These are phyloP conservation scores for Nymphalis polychloros DNA, from an alignment of 2,888 invertebrate species.

Conservation along the genomic window DNA sequence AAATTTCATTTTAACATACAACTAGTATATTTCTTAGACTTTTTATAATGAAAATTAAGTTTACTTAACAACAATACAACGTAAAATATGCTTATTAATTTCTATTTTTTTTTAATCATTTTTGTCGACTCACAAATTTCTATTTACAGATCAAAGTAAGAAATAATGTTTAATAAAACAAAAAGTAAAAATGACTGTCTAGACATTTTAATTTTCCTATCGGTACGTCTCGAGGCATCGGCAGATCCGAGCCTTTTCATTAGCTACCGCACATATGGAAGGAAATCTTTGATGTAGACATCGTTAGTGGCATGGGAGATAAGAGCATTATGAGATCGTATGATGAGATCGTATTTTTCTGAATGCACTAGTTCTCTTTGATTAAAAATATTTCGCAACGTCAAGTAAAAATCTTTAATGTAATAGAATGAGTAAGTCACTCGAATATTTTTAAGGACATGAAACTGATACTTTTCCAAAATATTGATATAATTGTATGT, in stretches of 20 bases:
- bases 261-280: constrained; percentile 66
- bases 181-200: constrained; percentile 66
- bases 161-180: constrained; percentile 57
- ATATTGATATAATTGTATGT: neutral
- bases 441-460: neutral
- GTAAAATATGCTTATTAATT: no score
- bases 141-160: constrained; percentile 31
- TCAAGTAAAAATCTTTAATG: constrained; percentile 17
- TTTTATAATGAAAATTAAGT: neutral
- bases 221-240: constrained; percentile 65
- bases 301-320: constrained; percentile 66
- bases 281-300: constrained; percentile 71
- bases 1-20: neutral
- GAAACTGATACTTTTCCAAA: neutral
- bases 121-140: neutral
- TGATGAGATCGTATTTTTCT: constrained; percentile 40
- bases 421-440: constrained; percentile 3
- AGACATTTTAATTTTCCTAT: constrained; percentile 82
- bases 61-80: neutral
- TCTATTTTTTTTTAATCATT: neutral
- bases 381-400: constrained; percentile 33
- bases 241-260: constrained; percentile 74
- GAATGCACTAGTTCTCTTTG: constrained; percentile 41
- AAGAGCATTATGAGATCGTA: constrained; percentile 60
- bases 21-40: no score